A percentile compares a stretch with the other conserved stretches of the same genome.
Conservation (phyloP, 2,797 vertebrate genomes). For the Botia kubotai region DNA sequence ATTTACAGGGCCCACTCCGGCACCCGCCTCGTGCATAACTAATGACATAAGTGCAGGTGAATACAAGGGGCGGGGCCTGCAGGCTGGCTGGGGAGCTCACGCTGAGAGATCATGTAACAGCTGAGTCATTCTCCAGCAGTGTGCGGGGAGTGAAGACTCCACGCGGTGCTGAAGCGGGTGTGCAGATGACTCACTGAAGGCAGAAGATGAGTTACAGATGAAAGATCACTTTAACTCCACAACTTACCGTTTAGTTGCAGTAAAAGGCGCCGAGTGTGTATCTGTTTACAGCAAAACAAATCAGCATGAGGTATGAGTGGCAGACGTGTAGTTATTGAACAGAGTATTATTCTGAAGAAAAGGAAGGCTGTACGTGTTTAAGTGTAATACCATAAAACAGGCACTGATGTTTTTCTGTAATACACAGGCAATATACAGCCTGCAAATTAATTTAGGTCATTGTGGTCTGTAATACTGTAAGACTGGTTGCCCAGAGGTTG, state of each 20-base stretch:
- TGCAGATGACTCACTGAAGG: constrained; percentile 46
- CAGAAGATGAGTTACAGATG: constrained; percentile 29
- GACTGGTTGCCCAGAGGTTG: constrained; percentile 47
- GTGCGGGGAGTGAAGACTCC: constrained; percentile 1
- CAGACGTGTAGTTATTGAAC: background rate
- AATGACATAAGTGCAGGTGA: constrained; percentile 41
- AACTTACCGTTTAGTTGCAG: constrained; percentile 23
- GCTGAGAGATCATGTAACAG: constrained; percentile 49
- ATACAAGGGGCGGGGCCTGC: constrained; percentile 16
- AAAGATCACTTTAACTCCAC: constrained; percentile 6
- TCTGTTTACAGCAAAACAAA: constrained; percentile 22
- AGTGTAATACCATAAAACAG: constrained; percentile 10
- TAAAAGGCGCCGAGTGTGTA: constrained; percentile 11
- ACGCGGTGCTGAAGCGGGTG: constrained; percentile 26
- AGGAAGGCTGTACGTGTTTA: background rate
- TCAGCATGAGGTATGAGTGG: background rate
- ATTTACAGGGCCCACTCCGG: constrained; percentile 18
- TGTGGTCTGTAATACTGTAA: constrained; percentile 32
- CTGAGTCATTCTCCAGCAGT: constrained; percentile 52
- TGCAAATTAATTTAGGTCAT: constrained; percentile 15
- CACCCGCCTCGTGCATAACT: constrained; percentile 1
- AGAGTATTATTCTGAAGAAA: background rate
- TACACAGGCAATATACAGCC: constrained; percentile 11
- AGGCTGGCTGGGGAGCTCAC: background rate
- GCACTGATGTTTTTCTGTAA: constrained; percentile 19